These are phyloP conservation scores for Ganaspis sp. DNA, from an alignment of 1,140 invertebrate genomes.

Conservation along the genomic window DNA sequence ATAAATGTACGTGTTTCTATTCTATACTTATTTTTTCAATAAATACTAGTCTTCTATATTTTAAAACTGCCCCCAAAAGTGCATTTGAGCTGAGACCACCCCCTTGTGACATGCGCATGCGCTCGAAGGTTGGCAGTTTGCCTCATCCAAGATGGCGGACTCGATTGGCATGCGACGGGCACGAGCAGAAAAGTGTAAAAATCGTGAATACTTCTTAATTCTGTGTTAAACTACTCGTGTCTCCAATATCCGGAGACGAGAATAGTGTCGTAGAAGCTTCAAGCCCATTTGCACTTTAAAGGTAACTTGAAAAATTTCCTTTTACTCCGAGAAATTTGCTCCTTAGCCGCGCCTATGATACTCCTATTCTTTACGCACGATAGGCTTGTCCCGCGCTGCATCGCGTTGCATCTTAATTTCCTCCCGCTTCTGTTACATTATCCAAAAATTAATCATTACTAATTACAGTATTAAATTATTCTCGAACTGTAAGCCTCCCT, in stretches of 20 bases:
- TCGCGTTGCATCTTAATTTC: not conserved
- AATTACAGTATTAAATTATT: not conserved
- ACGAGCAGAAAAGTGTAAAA: conserved; percentile 68
- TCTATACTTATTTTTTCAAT: too few relatives aligned
- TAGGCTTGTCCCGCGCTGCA: conserved; percentile 25
- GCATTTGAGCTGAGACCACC: too few relatives aligned
- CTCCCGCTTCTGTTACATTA: not conserved
- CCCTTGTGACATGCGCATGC: too few relatives aligned
- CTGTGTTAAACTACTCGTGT: conserved; percentile 66
- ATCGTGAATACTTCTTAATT: conserved; percentile 64
- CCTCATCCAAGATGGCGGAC: conserved; percentile 69
- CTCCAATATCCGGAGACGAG: conserved; percentile 46
- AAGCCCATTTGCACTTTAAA: conserved; percentile 43
- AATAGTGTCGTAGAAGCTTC: conserved; percentile 43
- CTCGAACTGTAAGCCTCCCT: not conserved
- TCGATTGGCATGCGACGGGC: conserved; percentile 65
- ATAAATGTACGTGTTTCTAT: too few relatives aligned
- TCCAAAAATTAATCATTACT: not conserved
- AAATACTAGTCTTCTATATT: too few relatives aligned
- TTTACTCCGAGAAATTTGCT: conserved; percentile 23
- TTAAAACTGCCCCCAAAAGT: too few relatives aligned
- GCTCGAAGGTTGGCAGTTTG: conserved; percentile 59
- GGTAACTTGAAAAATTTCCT: conserved; percentile 55
- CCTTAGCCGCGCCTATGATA: conserved; percentile 55
- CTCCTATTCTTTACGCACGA: conserved; percentile 34